Conservation (phyloP, 2,797 vertebrate genomes). For the Lithobates sylvaticus region DNA sequence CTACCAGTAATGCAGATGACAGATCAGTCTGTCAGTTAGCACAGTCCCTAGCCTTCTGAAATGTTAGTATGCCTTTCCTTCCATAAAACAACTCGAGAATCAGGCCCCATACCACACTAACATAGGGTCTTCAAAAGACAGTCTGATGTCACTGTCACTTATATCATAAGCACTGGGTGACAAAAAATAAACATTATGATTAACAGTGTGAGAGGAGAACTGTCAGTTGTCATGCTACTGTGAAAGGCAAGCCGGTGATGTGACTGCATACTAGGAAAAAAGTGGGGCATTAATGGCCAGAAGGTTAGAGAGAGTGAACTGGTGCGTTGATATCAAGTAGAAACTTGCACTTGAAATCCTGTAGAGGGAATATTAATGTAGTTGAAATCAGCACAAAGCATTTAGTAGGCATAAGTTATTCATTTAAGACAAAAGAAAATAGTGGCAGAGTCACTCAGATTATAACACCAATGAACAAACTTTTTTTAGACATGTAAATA, state of each 20-base stretch:
- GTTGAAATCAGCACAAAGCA: background rate
- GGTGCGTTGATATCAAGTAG: background rate
- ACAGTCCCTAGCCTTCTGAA: too few species aligned
- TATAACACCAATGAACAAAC: background rate
- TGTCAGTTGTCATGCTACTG: too few species aligned
- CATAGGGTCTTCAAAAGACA: too few species aligned
- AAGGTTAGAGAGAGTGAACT: background rate
- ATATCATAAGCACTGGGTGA: too few species aligned
- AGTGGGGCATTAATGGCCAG: background rate
- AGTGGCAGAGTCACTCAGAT: background rate
- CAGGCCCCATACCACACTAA: background rate
- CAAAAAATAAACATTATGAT: too few species aligned
- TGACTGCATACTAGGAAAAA: background rate
- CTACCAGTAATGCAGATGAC: too few species aligned
- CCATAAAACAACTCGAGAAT: background rate
- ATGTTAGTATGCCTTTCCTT: background rate
- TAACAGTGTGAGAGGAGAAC: too few species aligned
- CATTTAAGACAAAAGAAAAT: too few species aligned
- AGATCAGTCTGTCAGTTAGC: background rate
- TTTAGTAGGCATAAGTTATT: background rate
- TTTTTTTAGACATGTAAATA: slow-evolving; percentile 1
- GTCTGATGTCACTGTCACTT: too few species aligned
- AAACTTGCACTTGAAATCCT: background rate
- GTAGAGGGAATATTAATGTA: background rate
- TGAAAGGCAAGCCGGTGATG: background rate